Evolutionary conservation across 2,113 vertebrate genomes (phyloP).

Genomic region (Alaudala cheleensis): DNA sequence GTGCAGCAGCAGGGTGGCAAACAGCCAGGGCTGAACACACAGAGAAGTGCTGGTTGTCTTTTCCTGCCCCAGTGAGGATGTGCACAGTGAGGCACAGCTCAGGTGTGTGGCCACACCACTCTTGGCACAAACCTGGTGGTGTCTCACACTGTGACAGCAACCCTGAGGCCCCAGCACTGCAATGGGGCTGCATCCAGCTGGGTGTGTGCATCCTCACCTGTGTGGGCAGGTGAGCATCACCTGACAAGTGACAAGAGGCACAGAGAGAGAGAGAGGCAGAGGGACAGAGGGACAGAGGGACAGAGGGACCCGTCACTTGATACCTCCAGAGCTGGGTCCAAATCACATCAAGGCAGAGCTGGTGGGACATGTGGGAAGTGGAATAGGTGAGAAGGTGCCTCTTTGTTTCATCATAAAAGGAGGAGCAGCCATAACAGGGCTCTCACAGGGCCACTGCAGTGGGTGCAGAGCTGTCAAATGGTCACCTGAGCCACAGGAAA

Average conservation of each 20-base stretch:
- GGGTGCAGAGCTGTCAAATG: not conserved
- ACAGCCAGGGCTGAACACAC: not conserved
- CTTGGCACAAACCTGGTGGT: not conserved
- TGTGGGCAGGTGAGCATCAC: not conserved
- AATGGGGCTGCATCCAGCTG: not conserved
- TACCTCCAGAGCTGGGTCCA: not conserved
- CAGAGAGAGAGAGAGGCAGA: not conserved
- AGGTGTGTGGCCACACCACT: not conserved
- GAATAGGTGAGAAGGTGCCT: not conserved
- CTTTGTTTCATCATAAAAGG: not conserved
- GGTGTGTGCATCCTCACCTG: not conserved
- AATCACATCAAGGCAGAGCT: not conserved
- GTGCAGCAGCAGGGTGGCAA: not conserved
- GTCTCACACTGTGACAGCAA: not conserved
- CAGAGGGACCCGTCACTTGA: fast-evolving
- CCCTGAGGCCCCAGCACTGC: not conserved
- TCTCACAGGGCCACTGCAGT: not conserved
- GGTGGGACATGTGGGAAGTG: not conserved
- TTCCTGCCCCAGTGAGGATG: not conserved
- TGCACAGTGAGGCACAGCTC: not conserved
- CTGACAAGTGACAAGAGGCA: not conserved
- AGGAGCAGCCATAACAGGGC: not conserved
- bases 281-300: not conserved
- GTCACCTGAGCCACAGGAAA: not conserved
- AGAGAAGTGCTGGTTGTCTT: not conserved